These are phyloP conservation scores for Ploceus nigricollis DNA, from an alignment of 2,113 vertebrate genomes.

Conservation along the genomic window DNA sequence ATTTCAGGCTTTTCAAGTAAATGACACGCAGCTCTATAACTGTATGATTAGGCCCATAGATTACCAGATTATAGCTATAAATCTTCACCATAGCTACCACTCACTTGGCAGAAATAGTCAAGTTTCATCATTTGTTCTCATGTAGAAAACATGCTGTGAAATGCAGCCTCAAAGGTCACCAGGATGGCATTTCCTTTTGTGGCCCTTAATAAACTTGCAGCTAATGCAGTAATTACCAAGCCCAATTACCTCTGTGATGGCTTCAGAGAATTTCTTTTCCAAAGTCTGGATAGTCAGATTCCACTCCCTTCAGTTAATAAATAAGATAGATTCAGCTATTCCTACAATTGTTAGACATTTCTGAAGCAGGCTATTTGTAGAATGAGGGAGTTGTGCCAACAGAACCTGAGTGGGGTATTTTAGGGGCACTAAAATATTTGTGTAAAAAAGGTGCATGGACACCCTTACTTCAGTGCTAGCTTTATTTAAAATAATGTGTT, in stretches of 20 bases:
- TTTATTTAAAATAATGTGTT: neutral
- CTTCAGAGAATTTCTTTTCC: conserved; percentile 18
- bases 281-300: neutral
- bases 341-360: neutral
- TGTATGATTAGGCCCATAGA: conserved; percentile 50
- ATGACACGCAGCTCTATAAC: conserved; percentile 47
- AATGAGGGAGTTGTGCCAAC: neutral
- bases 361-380: neutral
- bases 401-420: neutral
- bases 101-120: conserved; percentile 18
- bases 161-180: conserved; percentile 41
- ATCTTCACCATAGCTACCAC: conserved; percentile 50
- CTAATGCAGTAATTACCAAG: conserved; percentile 53
- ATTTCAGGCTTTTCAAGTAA: conserved; percentile 44
- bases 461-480: neutral
- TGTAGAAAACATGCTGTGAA: conserved; percentile 39
- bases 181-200: conserved; percentile 28
- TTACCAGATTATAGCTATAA: conserved; percentile 53
- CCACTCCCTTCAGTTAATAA: neutral
- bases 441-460: neutral
- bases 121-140: conserved; percentile 38
- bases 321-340: neutral
- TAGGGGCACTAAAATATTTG: neutral
- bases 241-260: conserved; percentile 27
- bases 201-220: conserved; percentile 42